Conservation (phyloP, 1,140 invertebrate species). For the Drosophila takahashii region DNA sequence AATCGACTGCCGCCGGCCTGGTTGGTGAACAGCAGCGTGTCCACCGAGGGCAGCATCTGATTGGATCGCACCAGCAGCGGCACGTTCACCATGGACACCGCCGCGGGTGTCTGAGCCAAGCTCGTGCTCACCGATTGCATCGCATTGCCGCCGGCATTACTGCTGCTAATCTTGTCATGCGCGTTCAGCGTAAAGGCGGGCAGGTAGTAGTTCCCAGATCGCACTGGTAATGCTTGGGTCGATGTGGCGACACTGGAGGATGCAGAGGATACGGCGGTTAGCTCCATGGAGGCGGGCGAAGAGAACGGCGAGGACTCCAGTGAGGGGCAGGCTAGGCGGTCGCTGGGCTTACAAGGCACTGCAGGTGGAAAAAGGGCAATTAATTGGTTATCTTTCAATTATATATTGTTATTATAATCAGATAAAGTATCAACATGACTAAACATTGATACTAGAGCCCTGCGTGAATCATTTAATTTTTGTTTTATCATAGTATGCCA, state of each 20-base stretch:
- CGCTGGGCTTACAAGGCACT: constrained; percentile 66
- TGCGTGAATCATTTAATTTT: too few species aligned
- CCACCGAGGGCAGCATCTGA: constrained; percentile 78
- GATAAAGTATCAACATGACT: too few species aligned
- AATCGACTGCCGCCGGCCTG: constrained; percentile 72
- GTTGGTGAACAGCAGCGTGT: constrained; percentile 73
- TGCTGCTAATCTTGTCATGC: constrained; percentile 60
- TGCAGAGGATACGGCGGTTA: constrained; percentile 63
- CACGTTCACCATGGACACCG: constrained; percentile 68
- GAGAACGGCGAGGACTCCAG: constrained; percentile 80
- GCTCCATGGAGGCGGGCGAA: constrained; percentile 78
- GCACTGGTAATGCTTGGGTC: constrained; percentile 40
- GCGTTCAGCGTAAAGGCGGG: constrained; percentile 71
- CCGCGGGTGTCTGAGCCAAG: constrained; percentile 24
- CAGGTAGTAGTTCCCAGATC: constrained; percentile 71
- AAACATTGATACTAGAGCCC: too few species aligned
- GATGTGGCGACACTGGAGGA: constrained; percentile 24
- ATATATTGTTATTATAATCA: too few species aligned
- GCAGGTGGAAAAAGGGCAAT: constrained; percentile 2
- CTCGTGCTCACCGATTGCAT: constrained; percentile 17
- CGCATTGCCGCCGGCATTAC: constrained; percentile 24
- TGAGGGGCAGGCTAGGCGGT: constrained; percentile 73
- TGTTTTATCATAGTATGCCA: too few species aligned
- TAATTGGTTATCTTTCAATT: too few species aligned
- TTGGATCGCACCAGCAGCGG: constrained; percentile 71